Base-by-base conservation (phyloP, 2,113 vertebrate species). In the Pygoscelis antarcticus region DNA sequence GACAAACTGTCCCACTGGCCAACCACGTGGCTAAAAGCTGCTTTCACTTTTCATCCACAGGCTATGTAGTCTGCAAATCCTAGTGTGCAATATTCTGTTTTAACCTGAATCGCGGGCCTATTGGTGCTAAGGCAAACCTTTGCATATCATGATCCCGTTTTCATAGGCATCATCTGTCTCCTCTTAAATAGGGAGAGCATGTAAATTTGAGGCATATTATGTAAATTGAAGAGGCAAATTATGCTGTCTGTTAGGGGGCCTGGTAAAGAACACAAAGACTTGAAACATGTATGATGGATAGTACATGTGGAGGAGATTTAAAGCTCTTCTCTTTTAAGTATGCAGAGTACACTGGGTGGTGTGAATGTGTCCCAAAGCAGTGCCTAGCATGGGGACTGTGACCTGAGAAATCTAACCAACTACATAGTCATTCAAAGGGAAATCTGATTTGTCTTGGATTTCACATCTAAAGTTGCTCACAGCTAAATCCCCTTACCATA, bases 71-170 rank as follows among this genome's bases (percentile, higher is more conserved):
- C 62, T 76, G 19, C 32, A 61, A 42, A 61, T 72, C 21, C 16
- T n/a, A 27, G 21, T 10, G 21, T 27, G 18, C 30, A 34, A 1
- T 49, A 25, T 49, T 71, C 27, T 52, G 20, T 46, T 64, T 61
- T 36, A 52, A 49, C 42, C 38, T 49, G 46, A 77, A 26, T 77
- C 1, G 1, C 1, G 0, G 21, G 13, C 27, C 40, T 47, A 0
- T 13, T 42, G 42, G 42, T 74, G 46, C 44, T 29, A 49, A 47
- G 58, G 38, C 51, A 70, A 36, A 75, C 30, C 26, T 91, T 85
- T 94, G 64, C 85, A 64, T 95, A 55, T 85, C 29, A 5, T 10
- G 19, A 52, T 36, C 52, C 34, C 9, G 23, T 91, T 77, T 85
- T 85, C 64, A 72, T 13, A 83, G 54, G 6, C 70, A 74, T 74